A percentile compares a stretch with the other conserved stretches of the same genome.
These are phyloP conservation scores for Halocynthia aurantium DNA, from an alignment of 23 tunicate species.

Conservation along the genomic window DNA sequence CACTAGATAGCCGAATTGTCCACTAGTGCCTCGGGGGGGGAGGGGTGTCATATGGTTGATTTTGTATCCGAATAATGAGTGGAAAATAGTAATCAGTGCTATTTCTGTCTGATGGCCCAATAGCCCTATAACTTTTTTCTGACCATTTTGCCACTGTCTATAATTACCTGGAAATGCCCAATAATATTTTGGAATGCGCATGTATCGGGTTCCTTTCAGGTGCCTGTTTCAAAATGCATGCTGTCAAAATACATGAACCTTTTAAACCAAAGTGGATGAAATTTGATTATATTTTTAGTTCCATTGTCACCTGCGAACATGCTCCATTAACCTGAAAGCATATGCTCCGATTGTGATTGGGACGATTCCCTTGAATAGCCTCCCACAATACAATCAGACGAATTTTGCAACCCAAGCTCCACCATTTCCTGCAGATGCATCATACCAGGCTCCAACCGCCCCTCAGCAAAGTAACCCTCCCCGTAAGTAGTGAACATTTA, in stretches of 20 bases:
- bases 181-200: not conserved
- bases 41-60: not conserved
- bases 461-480: not conserved
- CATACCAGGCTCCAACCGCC: slow-evolving; percentile 4
- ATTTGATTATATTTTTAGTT: not conserved
- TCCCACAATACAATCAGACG: not conserved
- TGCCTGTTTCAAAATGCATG: too few species aligned
- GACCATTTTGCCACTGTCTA: too few species aligned
- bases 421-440: not conserved
- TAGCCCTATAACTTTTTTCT: too few species aligned
- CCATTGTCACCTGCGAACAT: slow-evolving; percentile 10
- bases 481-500: slow-evolving; percentile 3
- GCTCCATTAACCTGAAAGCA: slow-evolving; percentile 9
- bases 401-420: slow-evolving; percentile 3
- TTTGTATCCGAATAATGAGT: too few species aligned
- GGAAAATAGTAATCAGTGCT: too few species aligned
- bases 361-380: slow-evolving; percentile 16
- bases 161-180: not conserved
- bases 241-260: too few species aligned
- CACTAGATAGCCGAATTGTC: not conserved
- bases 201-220: not conserved
- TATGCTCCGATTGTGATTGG: slow-evolving; percentile 9
- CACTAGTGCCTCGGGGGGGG: not conserved
- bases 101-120: too few species aligned
- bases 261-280: not conserved